phyloP scores from a whole-genome alignment of 2,113 vertebrate genomes.

The Heterochromis multidens region DNA sequence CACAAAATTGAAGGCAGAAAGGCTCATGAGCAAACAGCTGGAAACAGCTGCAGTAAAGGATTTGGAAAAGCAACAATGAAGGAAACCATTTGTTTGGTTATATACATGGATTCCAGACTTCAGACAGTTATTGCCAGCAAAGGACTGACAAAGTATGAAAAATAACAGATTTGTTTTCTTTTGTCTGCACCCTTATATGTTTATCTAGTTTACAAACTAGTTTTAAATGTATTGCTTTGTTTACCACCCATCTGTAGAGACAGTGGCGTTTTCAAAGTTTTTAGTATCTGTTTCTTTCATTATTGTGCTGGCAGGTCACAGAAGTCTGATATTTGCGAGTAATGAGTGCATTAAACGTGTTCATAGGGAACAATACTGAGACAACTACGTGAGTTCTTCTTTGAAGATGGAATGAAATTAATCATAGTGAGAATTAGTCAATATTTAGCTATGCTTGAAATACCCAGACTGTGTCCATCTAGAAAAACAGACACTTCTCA shows the following conservation, averaged over 20 bases:
- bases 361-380: neutral
- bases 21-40: neutral
- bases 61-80: neutral
- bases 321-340: neutral
- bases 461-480: neutral
- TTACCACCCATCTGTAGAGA: neutral
- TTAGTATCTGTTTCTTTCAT: neutral
- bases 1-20: neutral
- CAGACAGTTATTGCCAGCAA: neutral
- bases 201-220: neutral
- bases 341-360: neutral
- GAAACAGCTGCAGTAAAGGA: neutral
- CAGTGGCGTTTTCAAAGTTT: neutral
- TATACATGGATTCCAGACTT: too few relatives aligned
- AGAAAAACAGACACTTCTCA: neutral
- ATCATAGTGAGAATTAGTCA: neutral
- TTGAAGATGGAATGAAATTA: neutral
- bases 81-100: neutral
- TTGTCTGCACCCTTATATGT: neutral
- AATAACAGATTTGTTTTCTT: neutral
- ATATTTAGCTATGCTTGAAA: neutral
- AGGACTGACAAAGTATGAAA: neutral
- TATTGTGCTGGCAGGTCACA: neutral
- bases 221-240: neutral
- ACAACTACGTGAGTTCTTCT: neutral